Evolutionary conservation across 2,888 invertebrate species (phyloP).

Genomic region (Eledone cirrhosa): DNA sequence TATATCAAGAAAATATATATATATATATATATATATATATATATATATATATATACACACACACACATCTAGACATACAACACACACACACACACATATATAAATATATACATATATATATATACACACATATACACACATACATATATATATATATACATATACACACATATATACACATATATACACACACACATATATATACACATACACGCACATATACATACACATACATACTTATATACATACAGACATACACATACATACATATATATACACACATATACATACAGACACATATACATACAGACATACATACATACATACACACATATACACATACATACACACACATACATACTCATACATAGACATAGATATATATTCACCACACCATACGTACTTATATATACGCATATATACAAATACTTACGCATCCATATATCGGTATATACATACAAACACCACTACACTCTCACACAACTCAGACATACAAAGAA

Average conservation of each 20-base stretch:
- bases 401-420: too few species aligned
- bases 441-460: too few species aligned
- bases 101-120: not conserved
- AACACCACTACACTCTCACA: too few species aligned
- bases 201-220: not conserved
- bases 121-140: not conserved
- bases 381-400: too few species aligned
- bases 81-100: not conserved
- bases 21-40: too few species aligned
- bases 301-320: not conserved
- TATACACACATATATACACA: not conserved
- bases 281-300: not conserved
- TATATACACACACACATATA: not conserved
- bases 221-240: not conserved
- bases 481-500: too few species aligned
- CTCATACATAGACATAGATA: too few species aligned
- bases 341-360: too few species aligned
- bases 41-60: not conserved
- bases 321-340: too few species aligned
- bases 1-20: too few species aligned
- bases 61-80: not conserved
- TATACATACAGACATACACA: not conserved
- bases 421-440: too few species aligned
- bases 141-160: not conserved
- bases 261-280: not conserved